Evolutionary conservation across 2,888 invertebrate species (phyloP).

Genomic region (Amblyjoppa proteus): DNA sequence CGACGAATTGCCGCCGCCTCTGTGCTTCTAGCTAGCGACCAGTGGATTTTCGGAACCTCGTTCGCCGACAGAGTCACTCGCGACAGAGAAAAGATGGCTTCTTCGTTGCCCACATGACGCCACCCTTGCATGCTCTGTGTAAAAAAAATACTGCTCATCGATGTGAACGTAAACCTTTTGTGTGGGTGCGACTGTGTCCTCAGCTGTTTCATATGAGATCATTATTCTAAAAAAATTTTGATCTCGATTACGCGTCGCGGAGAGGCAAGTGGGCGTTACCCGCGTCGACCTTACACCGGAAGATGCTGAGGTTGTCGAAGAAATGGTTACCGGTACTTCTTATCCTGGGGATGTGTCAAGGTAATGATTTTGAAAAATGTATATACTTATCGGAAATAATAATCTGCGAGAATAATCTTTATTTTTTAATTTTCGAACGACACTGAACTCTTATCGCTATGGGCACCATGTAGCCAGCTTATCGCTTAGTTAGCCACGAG

Average conservation of each 20-base stretch:
- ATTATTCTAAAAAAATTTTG: background rate
- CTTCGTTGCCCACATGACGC: background rate
- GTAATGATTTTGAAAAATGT: background rate
- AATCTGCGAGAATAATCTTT: too few relatives aligned
- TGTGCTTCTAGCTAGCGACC: too few relatives aligned
- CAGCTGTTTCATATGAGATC: too few relatives aligned
- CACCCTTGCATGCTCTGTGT: background rate
- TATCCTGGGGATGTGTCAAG: conserved; percentile 25
- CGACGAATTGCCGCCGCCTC: background rate
- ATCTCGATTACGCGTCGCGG: background rate
- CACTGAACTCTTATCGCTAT: too few relatives aligned
- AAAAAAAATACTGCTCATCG: background rate
- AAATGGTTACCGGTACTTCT: conserved; percentile 18
- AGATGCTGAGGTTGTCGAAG: conserved; percentile 6
- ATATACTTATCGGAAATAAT: background rate
- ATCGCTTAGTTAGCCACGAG: background rate
- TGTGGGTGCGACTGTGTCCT: too few relatives aligned
- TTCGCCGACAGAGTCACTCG: background rate
- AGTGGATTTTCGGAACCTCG: background rate
- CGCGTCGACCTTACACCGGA: background rate
- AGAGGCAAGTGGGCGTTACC: too few relatives aligned
- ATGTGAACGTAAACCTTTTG: too few relatives aligned
- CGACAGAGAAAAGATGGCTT: conserved; percentile 4
- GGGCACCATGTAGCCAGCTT: background rate
- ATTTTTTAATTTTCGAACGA: too few relatives aligned